Evolutionary conservation across 1,140 invertebrate genomes (phyloP).

Genomic region (Prorops nasuta): DNA sequence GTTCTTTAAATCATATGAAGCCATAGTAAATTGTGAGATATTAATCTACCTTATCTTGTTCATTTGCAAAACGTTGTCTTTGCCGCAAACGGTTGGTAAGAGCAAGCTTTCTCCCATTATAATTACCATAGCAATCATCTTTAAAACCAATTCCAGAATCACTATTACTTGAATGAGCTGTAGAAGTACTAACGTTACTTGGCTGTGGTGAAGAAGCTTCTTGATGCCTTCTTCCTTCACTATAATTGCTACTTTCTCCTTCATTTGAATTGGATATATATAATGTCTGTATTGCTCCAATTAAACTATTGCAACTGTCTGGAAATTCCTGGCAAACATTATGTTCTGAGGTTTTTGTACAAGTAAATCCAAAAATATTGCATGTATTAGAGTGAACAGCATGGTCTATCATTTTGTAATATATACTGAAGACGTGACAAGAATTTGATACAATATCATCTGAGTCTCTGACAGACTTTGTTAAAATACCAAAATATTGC

Average conservation of each 20-base stretch:
- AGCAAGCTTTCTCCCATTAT: conserved; percentile 82
- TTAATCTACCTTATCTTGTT: conserved; percentile 42
- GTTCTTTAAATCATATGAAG: too few relatives aligned
- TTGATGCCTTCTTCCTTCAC: conserved; percentile 40
- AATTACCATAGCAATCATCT: conserved; percentile 79
- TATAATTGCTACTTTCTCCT: conserved; percentile 37
- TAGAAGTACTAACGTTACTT: conserved; percentile 76
- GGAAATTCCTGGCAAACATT: conserved; percentile 85
- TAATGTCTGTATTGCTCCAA: conserved; percentile 64
- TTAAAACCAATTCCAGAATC: conserved; percentile 93
- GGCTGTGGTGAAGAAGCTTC: conserved; percentile 77
- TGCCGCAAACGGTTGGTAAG: too few relatives aligned
- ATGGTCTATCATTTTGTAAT: conserved; percentile 81
- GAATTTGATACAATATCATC: conserved; percentile 74
- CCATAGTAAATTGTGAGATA: too few relatives aligned
- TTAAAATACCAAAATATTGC: conserved; percentile 89
- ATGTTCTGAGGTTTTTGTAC: conserved; percentile 49
- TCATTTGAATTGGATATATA: conserved; percentile 51
- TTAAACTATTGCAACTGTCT: conserved; percentile 80
- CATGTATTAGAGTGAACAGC: conserved; percentile 64
- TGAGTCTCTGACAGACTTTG: conserved; percentile 65
- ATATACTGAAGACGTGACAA: conserved; percentile 93
- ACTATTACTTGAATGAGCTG: conserved; percentile 87
- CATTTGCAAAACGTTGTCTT: conserved; percentile 21
- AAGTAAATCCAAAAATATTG: conserved; percentile 49